These are phyloP conservation scores for Timema cristinae DNA, from an alignment of 2,888 invertebrate genomes.

Conservation along the genomic window DNA sequence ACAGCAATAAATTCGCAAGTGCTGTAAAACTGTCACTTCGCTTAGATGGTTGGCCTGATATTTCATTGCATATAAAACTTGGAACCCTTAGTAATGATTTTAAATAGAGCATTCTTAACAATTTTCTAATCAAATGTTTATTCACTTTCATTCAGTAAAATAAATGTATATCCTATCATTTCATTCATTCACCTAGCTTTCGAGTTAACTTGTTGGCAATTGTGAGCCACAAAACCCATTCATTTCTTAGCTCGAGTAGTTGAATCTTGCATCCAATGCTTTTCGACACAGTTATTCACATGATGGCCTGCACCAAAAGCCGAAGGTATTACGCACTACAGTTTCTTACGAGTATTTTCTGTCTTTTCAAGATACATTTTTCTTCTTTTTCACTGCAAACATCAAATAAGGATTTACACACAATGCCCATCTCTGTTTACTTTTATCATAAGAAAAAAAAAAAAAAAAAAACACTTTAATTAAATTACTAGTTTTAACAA, in stretches of 20 bases:
- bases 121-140: no score
- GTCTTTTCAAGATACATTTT: slow-evolving; percentile 29
- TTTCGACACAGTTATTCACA: slow-evolving; percentile 11
- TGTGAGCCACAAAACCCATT: background rate
- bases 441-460: slow-evolving; percentile 29
- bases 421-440: slow-evolving; percentile 19
- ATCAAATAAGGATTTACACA: slow-evolving; percentile 15
- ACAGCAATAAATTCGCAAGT: no score
- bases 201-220: no score
- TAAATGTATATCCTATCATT: no score
- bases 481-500: slow-evolving; percentile 1
- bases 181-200: no score
- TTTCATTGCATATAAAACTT: no score
- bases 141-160: no score
- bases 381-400: slow-evolving; percentile 30
- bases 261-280: slow-evolving; percentile 17
- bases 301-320: slow-evolving; percentile 22
- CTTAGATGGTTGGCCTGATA: no score
- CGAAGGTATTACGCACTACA: slow-evolving; percentile 14
- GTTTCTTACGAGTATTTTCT: slow-evolving; percentile 21
- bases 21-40: no score
- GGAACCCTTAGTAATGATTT: no score
- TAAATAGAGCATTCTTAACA: no score
- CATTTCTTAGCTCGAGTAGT: background rate
- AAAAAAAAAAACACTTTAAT: slow-evolving; percentile 31